These are phyloP conservation scores for Octopus bimaculoides DNA, from an alignment of 1,140 invertebrate genomes.

Conservation along the genomic window DNA sequence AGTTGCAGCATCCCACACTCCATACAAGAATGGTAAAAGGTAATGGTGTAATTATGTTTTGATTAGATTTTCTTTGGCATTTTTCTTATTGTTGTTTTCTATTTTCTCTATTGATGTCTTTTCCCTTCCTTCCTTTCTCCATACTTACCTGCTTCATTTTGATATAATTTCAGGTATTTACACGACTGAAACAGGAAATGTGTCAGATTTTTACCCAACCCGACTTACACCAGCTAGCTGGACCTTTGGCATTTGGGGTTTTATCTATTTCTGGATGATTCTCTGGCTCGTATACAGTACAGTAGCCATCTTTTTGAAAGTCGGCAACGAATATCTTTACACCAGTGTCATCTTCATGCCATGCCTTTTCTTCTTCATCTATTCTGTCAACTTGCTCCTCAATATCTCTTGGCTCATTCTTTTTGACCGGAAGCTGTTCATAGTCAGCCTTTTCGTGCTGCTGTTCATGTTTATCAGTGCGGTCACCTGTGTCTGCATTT, in stretches of 20 bases:
- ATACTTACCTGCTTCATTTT: not conserved
- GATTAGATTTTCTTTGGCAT: too few relatives aligned
- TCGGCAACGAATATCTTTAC: slow-evolving; percentile 31
- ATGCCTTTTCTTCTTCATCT: slow-evolving; percentile 30
- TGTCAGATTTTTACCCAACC: slow-evolving; percentile 36
- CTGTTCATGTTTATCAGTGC: slow-evolving; percentile 39
- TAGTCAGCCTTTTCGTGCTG: slow-evolving; percentile 24
- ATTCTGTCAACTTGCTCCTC: slow-evolving; percentile 30
- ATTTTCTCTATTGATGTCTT: too few relatives aligned
- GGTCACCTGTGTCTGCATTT: slow-evolving; percentile 35
- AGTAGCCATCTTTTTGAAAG: slow-evolving; percentile 35
- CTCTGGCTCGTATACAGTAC: slow-evolving; percentile 38
- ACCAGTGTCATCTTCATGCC: slow-evolving; percentile 34
- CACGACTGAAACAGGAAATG: slow-evolving; percentile 32
- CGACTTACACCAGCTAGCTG: slow-evolving; percentile 48
- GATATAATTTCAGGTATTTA: slow-evolving; percentile 38
- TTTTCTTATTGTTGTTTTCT: too few relatives aligned
- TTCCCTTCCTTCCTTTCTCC: not conserved
- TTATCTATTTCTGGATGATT: slow-evolving; percentile 48
- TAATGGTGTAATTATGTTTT: too few relatives aligned
- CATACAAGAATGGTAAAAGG: too few relatives aligned
- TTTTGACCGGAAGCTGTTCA: slow-evolving; percentile 40
- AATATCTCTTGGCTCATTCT: slow-evolving; percentile 50
- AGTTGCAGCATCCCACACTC: too few relatives aligned
- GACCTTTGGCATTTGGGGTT: slow-evolving; percentile 49